These are phyloP conservation scores for Mythimna ferrago DNA, from an alignment of 2,888 invertebrate species.

Conservation along the genomic window DNA sequence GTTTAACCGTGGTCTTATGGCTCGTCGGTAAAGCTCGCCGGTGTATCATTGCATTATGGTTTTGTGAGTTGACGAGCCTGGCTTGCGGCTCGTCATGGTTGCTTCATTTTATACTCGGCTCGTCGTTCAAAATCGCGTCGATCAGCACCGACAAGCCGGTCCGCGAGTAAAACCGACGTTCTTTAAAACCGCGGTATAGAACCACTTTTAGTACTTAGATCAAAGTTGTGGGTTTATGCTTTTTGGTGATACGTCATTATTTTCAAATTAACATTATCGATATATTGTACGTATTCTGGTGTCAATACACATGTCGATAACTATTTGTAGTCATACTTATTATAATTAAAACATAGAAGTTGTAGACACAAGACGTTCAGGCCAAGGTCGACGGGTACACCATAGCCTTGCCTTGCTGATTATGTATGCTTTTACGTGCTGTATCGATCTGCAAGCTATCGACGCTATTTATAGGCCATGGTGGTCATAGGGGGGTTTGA, in stretches of 20 bases:
- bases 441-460: conserved; percentile 56
- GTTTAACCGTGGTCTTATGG: too few relatives aligned
- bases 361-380: conserved; percentile 23
- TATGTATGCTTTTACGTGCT: conserved; percentile 56
- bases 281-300: background rate
- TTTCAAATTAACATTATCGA: background rate
- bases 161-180: too few relatives aligned
- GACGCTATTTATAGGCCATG: conserved; percentile 44
- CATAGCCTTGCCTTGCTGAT: conserved; percentile 58
- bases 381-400: conserved; percentile 47
- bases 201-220: too few relatives aligned
- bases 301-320: conserved; percentile 10
- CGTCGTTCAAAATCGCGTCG: too few relatives aligned
- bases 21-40: too few relatives aligned
- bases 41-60: too few relatives aligned
- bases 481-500: conserved; percentile 28
- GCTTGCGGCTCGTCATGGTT: too few relatives aligned
- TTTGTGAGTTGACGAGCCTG: too few relatives aligned
- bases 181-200: too few relatives aligned
- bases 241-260: background rate
- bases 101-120: too few relatives aligned
- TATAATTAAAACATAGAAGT: conserved; percentile 23
- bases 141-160: too few relatives aligned
- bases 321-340: background rate
- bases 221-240: background rate